Evolutionary conservation across 2,797 vertebrate species (phyloP).

Genomic region (Enteromius anoplus): DNA sequence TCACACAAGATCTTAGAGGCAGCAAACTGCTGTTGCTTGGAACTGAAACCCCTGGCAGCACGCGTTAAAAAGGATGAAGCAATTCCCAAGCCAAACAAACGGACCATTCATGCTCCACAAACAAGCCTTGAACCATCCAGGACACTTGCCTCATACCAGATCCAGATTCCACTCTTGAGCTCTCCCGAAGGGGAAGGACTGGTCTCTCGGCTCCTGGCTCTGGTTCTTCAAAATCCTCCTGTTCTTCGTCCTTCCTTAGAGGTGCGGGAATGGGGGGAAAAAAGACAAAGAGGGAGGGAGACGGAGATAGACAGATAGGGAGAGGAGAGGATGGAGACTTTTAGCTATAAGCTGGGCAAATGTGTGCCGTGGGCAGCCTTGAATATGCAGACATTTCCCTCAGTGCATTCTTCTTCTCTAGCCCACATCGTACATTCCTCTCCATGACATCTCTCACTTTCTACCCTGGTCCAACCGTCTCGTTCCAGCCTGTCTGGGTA

Average conservation of each 20-base stretch:
- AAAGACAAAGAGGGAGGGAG: constrained; percentile 45
- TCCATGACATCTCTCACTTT: constrained; percentile 36
- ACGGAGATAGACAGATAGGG: constrained; percentile 61
- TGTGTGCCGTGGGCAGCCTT: constrained; percentile 73
- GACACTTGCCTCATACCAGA: constrained; percentile 83
- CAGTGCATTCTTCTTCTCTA: constrained; percentile 59
- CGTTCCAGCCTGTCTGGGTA: background rate
- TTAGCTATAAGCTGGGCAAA: constrained; percentile 64
- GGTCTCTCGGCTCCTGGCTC: constrained; percentile 44
- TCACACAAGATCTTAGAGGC: constrained; percentile 40
- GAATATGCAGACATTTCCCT: constrained; percentile 78
- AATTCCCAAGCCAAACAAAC: constrained; percentile 54
- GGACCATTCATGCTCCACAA: constrained; percentile 56
- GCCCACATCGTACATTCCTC: constrained; percentile 79
- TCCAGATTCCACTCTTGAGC: constrained; percentile 71
- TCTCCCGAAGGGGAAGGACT: constrained; percentile 50
- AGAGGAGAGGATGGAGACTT: constrained; percentile 64
- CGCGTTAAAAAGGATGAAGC: constrained; percentile 32
- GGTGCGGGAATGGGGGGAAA: constrained; percentile 15
- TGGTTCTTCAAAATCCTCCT: constrained; percentile 54
- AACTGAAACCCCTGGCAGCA: constrained; percentile 41
- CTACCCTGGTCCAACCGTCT: constrained; percentile 45
- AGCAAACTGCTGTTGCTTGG: constrained; percentile 39
- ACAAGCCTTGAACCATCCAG: constrained; percentile 56
- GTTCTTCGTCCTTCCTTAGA: constrained; percentile 47